phyloP scores from a whole-genome alignment of 2,113 vertebrate genomes.

The Sebastes fasciatus region DNA sequence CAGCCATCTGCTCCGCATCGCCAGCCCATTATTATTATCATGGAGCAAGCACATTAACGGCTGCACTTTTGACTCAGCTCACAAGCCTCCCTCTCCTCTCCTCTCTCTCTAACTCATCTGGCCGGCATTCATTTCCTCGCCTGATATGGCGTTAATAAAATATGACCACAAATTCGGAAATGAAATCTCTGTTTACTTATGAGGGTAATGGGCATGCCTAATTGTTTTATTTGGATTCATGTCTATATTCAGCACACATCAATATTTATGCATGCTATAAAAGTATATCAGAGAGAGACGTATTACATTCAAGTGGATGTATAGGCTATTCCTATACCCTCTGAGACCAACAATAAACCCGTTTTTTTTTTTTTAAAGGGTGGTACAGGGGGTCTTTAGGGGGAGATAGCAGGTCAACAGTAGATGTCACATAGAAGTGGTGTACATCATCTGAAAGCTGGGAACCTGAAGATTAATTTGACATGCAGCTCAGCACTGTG shows the following conservation, averaged over 20 bases:
- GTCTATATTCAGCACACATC: constrained; percentile 42
- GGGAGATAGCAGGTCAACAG: too few relatives aligned
- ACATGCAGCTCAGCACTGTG: too few relatives aligned
- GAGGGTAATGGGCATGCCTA: background rate
- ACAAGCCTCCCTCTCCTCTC: background rate
- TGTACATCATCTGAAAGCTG: too few relatives aligned
- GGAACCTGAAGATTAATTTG: too few relatives aligned
- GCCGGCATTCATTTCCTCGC: constrained; percentile 37
- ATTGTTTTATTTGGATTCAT: constrained; percentile 29
- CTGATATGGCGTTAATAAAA: constrained; percentile 38
- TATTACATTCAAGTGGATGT: too few relatives aligned
- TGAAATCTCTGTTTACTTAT: constrained; percentile 35
- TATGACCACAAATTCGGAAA: constrained; percentile 37
- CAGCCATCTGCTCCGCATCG: constrained; percentile 18
- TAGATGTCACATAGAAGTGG: too few relatives aligned
- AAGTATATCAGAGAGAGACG: too few relatives aligned
- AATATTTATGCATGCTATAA: constrained; percentile 23
- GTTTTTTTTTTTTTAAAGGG: too few relatives aligned
- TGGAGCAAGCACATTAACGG: constrained; percentile 15
- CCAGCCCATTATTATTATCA: constrained; percentile 4
- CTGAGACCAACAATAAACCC: too few relatives aligned
- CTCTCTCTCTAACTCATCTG: constrained; percentile 3
- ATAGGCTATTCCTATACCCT: too few relatives aligned
- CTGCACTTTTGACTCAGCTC: constrained; percentile 34
- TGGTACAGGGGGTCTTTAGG: too few relatives aligned